A percentile compares a stretch with the other conserved stretches of the same genome.
phyloP scores from a whole-genome alignment of 2,797 vertebrate genomes.

The Agapornis canus region DNA sequence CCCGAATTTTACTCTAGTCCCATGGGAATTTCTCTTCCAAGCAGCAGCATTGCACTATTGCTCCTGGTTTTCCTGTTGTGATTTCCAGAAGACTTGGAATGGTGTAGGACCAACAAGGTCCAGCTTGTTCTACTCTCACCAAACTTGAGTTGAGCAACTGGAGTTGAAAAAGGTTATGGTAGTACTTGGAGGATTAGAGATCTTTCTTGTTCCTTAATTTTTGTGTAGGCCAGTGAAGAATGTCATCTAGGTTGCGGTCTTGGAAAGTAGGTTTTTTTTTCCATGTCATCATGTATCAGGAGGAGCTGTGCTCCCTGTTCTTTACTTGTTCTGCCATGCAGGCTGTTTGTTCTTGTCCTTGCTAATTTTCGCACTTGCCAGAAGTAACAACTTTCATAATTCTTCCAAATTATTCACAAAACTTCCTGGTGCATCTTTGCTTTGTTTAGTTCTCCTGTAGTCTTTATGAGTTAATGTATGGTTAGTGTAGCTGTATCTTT shows the following conservation, averaged over 20 bases:
- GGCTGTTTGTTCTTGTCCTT: neutral
- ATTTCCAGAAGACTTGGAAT: neutral
- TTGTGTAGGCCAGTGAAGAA: neutral
- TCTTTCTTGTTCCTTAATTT: neutral
- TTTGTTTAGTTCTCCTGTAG: neutral
- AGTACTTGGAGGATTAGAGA: neutral
- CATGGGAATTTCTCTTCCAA: neutral
- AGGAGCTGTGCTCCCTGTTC: neutral
- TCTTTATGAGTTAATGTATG: neutral
- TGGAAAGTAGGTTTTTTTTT: neutral
- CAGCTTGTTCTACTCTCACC: neutral
- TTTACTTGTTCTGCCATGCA: neutral
- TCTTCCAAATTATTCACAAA: neutral
- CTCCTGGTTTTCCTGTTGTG: neutral
- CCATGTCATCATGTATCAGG: neutral
- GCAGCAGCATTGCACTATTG: neutral
- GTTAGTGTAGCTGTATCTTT: neutral
- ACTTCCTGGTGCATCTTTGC: neutral
- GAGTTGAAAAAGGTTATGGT: neutral
- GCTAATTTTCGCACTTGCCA: neutral
- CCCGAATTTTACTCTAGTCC: neutral
- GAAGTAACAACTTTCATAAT: neutral
- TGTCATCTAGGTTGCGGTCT: neutral
- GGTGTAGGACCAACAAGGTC: neutral
- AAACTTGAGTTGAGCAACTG: neutral